Conservation (phyloP, 2,797 vertebrate species). For the Otolemur crassicaudatus region DNA sequence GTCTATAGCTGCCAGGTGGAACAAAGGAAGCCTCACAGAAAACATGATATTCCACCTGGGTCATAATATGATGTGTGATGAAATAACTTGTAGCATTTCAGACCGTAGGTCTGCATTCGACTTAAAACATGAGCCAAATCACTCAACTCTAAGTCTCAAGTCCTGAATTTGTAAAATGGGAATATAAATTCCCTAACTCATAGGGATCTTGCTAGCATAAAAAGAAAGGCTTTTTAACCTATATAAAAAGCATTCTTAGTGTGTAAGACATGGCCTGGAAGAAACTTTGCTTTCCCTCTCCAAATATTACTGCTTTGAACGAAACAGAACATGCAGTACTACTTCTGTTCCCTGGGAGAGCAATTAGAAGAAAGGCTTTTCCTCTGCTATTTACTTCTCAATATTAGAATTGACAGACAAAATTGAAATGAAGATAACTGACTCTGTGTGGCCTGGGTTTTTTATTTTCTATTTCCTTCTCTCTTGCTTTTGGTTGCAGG, state of each 20-base stretch:
- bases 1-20: not conserved
- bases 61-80: not conserved
- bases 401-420: not conserved
- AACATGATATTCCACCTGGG: not conserved
- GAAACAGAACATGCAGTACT: not conserved
- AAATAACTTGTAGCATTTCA: not conserved
- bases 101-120: not conserved
- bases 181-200: not conserved
- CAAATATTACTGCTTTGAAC: not conserved
- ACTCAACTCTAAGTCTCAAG: not conserved
- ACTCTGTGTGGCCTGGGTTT: not conserved
- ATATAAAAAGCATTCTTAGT: not conserved
- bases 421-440: not conserved
- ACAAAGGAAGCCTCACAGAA: not conserved
- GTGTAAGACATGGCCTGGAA: fast-evolving
- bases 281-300: not conserved
- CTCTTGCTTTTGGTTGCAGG: not conserved
- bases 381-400: not conserved
- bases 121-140: not conserved
- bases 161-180: not conserved
- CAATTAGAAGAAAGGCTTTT: not conserved
- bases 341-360: not conserved
- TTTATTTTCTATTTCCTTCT: not conserved
- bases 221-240: not conserved
- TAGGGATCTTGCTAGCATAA: not conserved